Base-by-base conservation (phyloP, 1,140 invertebrate genomes). In the Coelopa frigida region DNA sequence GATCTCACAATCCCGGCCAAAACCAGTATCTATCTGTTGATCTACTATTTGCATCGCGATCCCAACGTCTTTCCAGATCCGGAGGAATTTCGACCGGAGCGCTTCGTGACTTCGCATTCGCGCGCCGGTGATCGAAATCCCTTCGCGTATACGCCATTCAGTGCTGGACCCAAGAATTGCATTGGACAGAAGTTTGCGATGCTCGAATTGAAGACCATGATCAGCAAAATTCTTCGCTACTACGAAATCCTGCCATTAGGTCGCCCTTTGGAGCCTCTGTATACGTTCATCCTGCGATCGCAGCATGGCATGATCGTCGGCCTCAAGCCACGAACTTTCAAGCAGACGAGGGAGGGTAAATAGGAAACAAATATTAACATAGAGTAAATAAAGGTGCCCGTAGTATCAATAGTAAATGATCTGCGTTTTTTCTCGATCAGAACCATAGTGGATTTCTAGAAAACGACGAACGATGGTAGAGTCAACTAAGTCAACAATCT, bases 131-230 rank as follows among this genome's bases (percentile, higher is more conserved):
- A 11, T 22, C 18, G n/a, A 5, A 38, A 44, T 36, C 17, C 82
- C 55, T 73, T 59, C 48, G 48, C 70, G 6, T 82, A 73, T 50
- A 58, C 81, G 22, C 79, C 81, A 8, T 84, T 84, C 55, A 76
- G 74, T 26, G 74, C 75, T n/a, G 79, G 79, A 4, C 65, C 70
- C 2, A 58, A 79, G 37, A 78, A 79, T 51, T 81, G 78, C 46
- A 77, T 81, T 44, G 82, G 83, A 50, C 82, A 85, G 68, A 82
- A 78, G 57, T 89, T 87, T 70, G 87, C 85, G 0, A 70, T 83
- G 67, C 59, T 85, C 55, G 84, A 89, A 68, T 66, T 82, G 53
- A 88, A 89, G 63, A 71, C 75, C 2, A 67, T 81, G 0, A 46
- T 87, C 21, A 74, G 78, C 0, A 71, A 70, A 26, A 60, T 89